Conservation (phyloP, 2,888 invertebrate species). For the Elysia crispata region DNA sequence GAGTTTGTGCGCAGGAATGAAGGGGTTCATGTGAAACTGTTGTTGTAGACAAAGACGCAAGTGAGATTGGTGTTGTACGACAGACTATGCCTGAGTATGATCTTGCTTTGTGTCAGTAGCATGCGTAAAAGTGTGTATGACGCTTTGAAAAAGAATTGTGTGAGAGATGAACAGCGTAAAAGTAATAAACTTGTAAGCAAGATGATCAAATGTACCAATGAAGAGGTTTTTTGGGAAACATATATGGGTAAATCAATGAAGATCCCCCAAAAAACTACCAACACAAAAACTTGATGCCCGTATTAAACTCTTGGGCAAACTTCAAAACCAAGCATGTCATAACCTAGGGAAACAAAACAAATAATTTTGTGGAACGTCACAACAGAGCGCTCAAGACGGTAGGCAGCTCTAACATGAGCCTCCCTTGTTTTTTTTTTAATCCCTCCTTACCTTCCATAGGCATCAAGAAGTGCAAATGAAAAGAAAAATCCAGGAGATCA, state of each 20-base stretch:
- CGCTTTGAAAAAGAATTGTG: neutral
- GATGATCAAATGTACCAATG: neutral
- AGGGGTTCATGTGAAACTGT: neutral
- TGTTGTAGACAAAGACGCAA: neutral
- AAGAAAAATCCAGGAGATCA: neutral
- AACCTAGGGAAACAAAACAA: neutral
- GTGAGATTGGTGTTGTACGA: neutral
- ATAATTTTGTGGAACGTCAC: neutral
- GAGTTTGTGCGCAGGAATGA: constrained; percentile 9
- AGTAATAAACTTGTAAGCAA: neutral
- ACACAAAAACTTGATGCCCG: neutral
- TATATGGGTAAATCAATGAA: no score
- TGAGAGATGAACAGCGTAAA: neutral
- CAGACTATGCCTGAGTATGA: constrained; percentile 1
- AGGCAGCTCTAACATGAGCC: neutral
- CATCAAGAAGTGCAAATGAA: neutral
- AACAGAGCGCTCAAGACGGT: neutral
- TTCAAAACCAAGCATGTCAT: neutral
- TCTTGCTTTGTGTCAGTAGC: neutral
- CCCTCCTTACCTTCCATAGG: neutral
- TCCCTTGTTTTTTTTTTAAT: neutral
- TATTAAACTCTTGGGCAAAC: no score
- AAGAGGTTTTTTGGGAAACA: neutral
- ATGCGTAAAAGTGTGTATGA: neutral
- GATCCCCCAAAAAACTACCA: neutral